Percentiles rank a stretch among this genome's conserved stretches.
These are phyloP conservation scores for Esox masquinongy DNA, from an alignment of 2,797 vertebrate genomes.

Conservation along the genomic window DNA sequence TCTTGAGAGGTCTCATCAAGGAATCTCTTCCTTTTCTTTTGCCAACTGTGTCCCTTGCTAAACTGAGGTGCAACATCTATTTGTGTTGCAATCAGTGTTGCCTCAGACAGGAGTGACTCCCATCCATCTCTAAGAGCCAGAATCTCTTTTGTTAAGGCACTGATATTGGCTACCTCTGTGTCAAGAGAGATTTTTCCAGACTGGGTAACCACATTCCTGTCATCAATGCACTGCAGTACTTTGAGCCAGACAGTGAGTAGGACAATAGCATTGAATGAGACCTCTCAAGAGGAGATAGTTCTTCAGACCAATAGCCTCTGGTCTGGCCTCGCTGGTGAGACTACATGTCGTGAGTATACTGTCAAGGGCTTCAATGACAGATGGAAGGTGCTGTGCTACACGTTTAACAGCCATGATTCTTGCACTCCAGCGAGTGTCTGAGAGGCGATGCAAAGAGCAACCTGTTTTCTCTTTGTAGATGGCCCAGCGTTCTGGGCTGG, in stretches of 20 bases:
- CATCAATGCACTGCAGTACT: slow-evolving; percentile 25
- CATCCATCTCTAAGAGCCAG: slow-evolving; percentile 26
- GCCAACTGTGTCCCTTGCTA: no score
- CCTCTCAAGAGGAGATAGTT: slow-evolving; percentile 30
- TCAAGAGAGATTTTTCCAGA: slow-evolving; percentile 27
- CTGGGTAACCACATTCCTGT: slow-evolving; percentile 27
- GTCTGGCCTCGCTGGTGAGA: slow-evolving; percentile 9
- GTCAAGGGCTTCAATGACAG: slow-evolving; percentile 11
- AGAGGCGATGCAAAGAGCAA: slow-evolving; percentile 29
- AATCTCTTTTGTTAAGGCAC: slow-evolving; percentile 24
- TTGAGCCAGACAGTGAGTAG: slow-evolving; percentile 24
- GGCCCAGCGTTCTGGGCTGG: no score
- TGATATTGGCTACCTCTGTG: slow-evolving; percentile 24
- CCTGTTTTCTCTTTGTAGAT: slow-evolving; percentile 23
- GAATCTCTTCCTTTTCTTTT: slow-evolving; percentile 25
- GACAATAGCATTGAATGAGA: slow-evolving; percentile 27
- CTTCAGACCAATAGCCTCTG: slow-evolving; percentile 24
- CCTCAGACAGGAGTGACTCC: slow-evolving; percentile 27
- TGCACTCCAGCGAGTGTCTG: slow-evolving; percentile 23
- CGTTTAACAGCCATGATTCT: slow-evolving; percentile 16
- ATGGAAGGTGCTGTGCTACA: slow-evolving; percentile 18
- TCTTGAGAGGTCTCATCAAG: no score
- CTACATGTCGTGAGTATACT: slow-evolving; percentile 19
- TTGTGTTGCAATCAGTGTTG: slow-evolving; percentile 22
- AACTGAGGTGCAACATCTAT: slow-evolving; percentile 24